Base-by-base conservation (phyloP, 2,113 vertebrate species). In the Arothron firmamentum region DNA sequence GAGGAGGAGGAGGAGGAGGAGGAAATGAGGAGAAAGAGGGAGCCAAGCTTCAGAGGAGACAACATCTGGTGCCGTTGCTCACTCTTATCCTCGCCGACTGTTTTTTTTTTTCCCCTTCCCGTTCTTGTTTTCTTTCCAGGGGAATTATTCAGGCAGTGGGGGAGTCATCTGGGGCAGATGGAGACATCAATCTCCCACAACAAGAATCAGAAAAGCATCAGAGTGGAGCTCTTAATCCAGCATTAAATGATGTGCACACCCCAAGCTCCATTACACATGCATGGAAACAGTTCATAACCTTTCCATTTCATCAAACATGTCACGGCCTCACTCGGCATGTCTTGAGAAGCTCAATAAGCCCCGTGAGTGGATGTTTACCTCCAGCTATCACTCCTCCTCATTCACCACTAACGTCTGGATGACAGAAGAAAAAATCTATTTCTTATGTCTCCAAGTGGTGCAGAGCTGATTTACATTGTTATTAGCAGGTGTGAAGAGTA, bases 131-230 rank as follows among this genome's bases (percentile, higher is more conserved):
- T 86, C 74, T 85, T 81, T 83, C 78, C 64, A 46, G 57, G 76
- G 81, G 81, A 83, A 67, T 84, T 74, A 53, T 49, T 65, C 15
- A 9, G 63, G 17, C 62, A 71, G 7, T 56, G 42, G 52, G 81
- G 78, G 81, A 78, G 23, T 77, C 60, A 56, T 67, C 54, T 56
- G 59, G 52, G 12, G 52, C 50, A 83, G 80, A 84, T 72, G 74
- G 55, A 84, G 80, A 78, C 80, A 82, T 87, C 81, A 80, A 71
- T 80, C 68, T 84, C 74, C 52, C 78, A 77, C 49, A 74, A 78
- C 72, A 67, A 76, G 47, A 59, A 77, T 57, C 52, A 64, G 45
- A 60, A 60, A 69, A 62, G 52, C 34, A 77, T 71, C 61, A 67
- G 61, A 79, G 69, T 28, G 11, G 2, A 34, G 11, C 19, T 72